Evolutionary conservation across 2,888 invertebrate genomes (phyloP).

Genomic region (Chrysina gloriosa): DNA sequence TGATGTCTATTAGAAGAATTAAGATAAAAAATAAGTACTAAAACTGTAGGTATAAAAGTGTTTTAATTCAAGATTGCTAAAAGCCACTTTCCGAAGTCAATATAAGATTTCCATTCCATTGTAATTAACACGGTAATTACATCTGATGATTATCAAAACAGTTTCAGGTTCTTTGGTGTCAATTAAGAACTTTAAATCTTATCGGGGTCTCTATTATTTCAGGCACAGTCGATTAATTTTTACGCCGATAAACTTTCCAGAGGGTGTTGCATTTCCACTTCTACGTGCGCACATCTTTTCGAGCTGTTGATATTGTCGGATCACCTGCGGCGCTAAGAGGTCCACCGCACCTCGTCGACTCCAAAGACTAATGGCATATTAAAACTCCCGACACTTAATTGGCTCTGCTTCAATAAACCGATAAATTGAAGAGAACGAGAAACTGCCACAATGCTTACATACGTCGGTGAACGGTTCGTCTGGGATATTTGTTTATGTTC

Average conservation of each 20-base stretch:
- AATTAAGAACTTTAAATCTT: too few species aligned
- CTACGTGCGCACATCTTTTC: neutral
- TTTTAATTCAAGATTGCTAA: too few species aligned
- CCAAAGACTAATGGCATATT: slow-evolving; percentile 17
- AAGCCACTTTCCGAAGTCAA: too few species aligned
- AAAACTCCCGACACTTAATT: slow-evolving; percentile 23
- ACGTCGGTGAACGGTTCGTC: slow-evolving; percentile 1
- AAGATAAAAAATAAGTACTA: too few species aligned
- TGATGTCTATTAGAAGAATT: too few species aligned
- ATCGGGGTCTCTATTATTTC: too few species aligned
- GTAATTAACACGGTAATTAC: too few species aligned
- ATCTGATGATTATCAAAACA: too few species aligned
- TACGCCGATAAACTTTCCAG: neutral
- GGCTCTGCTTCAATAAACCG: slow-evolving; percentile 9
- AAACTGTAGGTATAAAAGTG: too few species aligned
- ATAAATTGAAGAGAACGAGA: slow-evolving; percentile 29
- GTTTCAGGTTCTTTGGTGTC: too few species aligned
- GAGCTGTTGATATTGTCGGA: neutral
- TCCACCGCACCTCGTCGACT: neutral
- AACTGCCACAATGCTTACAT: slow-evolving; percentile 3
- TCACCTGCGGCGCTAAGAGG: slow-evolving; percentile 3
- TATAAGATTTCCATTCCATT: too few species aligned
- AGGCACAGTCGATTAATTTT: neutral
- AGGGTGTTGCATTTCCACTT: neutral
- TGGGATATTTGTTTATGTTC: slow-evolving; percentile 33